Evolutionary conservation across 2,888 invertebrate species (phyloP).

Genomic region (Brenthis ino): DNA sequence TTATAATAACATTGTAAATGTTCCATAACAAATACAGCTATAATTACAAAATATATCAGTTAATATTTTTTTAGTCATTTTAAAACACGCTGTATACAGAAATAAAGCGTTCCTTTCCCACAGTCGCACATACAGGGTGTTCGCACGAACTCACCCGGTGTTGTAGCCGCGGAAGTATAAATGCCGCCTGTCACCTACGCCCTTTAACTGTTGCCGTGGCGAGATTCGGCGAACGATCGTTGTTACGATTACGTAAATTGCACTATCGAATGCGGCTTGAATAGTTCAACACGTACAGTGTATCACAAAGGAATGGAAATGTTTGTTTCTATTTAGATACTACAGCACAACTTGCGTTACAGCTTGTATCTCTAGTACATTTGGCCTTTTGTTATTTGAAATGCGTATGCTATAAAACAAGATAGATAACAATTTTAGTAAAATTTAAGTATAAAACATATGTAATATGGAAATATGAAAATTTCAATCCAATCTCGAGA

Average conservation of each 20-base stretch:
- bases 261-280: conserved; percentile 38
- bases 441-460: background rate
- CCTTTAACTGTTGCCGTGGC: conserved; percentile 67
- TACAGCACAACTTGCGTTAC: conserved; percentile 5
- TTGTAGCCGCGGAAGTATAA: conserved; percentile 75
- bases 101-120: conserved; percentile 74
- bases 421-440: background rate
- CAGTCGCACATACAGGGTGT: conserved; percentile 77
- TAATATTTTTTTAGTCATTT: background rate
- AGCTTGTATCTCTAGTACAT: conserved; percentile 3
- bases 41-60: no score
- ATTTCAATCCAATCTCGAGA: no score
- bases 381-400: conserved; percentile 18
- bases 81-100: conserved; percentile 55
- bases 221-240: conserved; percentile 51
- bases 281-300: conserved; percentile 36
- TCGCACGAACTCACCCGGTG: conserved; percentile 76
- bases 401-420: conserved; percentile 8
- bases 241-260: conserved; percentile 46
- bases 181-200: conserved; percentile 76
- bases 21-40: no score
- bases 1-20: no score
- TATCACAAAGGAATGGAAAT: conserved; percentile 6
- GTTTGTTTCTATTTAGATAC: background rate
- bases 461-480: background rate